Conservation (phyloP, 2,797 vertebrate species). For the Meriones psammophilus region DNA sequence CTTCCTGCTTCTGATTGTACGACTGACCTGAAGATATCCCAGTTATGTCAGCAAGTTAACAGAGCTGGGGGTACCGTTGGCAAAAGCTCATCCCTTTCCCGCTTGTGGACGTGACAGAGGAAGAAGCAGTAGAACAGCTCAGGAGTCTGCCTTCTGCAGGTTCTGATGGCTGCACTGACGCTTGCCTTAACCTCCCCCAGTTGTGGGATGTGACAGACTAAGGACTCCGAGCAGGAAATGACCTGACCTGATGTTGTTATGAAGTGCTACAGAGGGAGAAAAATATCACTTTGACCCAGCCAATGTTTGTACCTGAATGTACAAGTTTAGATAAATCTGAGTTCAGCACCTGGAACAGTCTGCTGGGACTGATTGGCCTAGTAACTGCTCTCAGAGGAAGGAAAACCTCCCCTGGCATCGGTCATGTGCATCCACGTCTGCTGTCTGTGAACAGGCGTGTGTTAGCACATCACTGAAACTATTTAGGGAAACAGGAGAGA, state of each 20-base stretch:
- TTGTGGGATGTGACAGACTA: neutral
- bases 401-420: neutral
- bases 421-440: neutral
- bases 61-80: neutral
- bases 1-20: neutral
- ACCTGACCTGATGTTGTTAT: neutral
- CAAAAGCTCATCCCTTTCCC: neutral
- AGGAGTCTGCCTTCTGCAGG: neutral
- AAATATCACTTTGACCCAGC: neutral
- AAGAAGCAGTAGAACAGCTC: neutral
- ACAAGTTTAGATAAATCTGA: neutral
- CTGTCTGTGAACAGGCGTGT: neutral
- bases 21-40: neutral
- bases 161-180: neutral
- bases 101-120: neutral
- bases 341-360: neutral
- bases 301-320: neutral
- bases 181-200: neutral
- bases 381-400: slow-evolving; percentile 31
- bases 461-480: slow-evolving; percentile 24
- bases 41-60: accelerated
- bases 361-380: neutral
- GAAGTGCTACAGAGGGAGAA: neutral
- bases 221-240: neutral
- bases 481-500: slow-evolving; percentile 22